Base-by-base conservation (phyloP, 2,888 invertebrate genomes). In the Rhingia campestris region DNA sequence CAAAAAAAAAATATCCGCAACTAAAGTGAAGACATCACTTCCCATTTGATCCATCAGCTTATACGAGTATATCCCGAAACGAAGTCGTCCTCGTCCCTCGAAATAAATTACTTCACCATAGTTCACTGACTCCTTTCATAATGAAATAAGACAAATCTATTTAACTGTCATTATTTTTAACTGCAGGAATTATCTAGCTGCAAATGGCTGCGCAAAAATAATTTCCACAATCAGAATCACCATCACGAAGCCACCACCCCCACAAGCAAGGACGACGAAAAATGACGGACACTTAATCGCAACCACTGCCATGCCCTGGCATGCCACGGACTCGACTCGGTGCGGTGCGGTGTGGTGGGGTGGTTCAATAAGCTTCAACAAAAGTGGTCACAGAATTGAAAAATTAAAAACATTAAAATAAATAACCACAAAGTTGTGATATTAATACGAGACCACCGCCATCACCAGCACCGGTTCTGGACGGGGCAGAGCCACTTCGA, bases 391-490 rank as follows among this genome's bases (percentile, higher is more conserved):
- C 76, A 74, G 61, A 82, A 82, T 82, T 86, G 86, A 87, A 86
- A 86, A 87, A 87, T 87, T 87, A 86, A 86, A 86, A 86, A 82
- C 86, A 87, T 87, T 87, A 87, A 86, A 86, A 86, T 87, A 86
- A 86, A 87, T 87, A 87, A 87, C 82, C 82, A 86, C 86, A 86
- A 81, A 86, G 86, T 86, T 86, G 82, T 77, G 86, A 86, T 86
- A 87, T 86, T 80, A 86, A 86, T 82, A 77, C 47, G 64, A 67
- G 81, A 64, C 67, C 73, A 63, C 59, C 58, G 33, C 39, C 22
- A 49, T 47, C 63, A 43, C 35, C 41, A 41, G 51, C 30, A 37
- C 79, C 22, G 66, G 53, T 49, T 22, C 49, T 35, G 76, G 47
- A 45, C 39, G 53, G 39, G 37, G 45, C 54, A 43, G 66, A 43